Conservation (phyloP, 2,888 invertebrate species). For the Clunio marinus region DNA sequence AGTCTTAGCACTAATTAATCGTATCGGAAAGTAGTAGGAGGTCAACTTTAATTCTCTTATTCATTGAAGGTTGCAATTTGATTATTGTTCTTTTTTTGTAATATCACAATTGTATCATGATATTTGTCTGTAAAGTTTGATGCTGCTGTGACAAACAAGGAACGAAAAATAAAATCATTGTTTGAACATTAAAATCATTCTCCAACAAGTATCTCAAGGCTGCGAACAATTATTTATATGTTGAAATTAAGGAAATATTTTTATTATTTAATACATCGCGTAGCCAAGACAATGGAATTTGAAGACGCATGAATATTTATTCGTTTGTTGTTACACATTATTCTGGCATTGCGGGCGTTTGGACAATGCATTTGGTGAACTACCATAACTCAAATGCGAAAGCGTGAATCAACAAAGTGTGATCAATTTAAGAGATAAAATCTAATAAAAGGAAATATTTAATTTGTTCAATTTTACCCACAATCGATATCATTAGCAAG, state of each 20-base stretch:
- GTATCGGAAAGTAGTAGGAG: not conserved
- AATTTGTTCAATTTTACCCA: not conserved
- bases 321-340: not conserved
- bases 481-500: conserved; percentile 23
- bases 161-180: not conserved
- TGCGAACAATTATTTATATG: conserved; percentile 11
- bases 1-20: not conserved
- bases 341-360: not conserved
- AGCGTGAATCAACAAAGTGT: not conserved
- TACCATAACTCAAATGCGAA: not conserved
- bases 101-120: not conserved
- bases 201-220: conserved; percentile 26
- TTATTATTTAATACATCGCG: not conserved
- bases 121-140: not conserved
- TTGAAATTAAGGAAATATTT: conserved; percentile 29
- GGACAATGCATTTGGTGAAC: not conserved
- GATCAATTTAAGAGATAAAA: conserved; percentile 34
- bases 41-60: not conserved
- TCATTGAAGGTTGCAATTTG: not conserved
- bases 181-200: not conserved
- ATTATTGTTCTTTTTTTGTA: not conserved
- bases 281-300: conserved; percentile 26
- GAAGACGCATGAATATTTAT: not conserved
- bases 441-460: conserved; percentile 12
- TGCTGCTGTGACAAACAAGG: not conserved